Evolutionary conservation across 2,113 vertebrate genomes (phyloP).

Genomic region (Poecile atricapillus): DNA sequence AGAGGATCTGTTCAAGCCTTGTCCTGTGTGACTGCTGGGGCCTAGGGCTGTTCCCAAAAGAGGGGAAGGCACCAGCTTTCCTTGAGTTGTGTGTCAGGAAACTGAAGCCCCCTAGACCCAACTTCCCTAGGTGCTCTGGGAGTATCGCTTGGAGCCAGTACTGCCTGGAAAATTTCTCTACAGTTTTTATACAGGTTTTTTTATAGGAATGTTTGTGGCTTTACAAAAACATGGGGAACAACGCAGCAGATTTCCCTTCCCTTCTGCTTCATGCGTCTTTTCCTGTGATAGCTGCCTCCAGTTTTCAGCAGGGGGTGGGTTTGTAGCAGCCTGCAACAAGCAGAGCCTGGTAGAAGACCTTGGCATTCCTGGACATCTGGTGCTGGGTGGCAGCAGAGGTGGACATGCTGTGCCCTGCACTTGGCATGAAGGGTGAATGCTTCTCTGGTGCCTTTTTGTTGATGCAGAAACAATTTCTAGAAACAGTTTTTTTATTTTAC

Average conservation of each 20-base stretch:
- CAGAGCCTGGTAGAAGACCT: background rate
- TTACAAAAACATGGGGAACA: constrained; percentile 33
- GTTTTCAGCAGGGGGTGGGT: background rate
- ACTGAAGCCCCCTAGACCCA: background rate
- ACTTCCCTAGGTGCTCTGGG: constrained; percentile 3
- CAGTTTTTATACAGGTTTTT: constrained; percentile 55
- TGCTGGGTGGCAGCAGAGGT: background rate
- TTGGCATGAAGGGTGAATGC: background rate
- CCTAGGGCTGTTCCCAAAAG: background rate
- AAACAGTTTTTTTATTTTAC: background rate
- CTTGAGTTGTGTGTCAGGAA: background rate
- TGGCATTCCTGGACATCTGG: background rate
- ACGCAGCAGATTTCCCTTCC: constrained; percentile 27
- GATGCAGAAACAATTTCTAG: constrained; percentile 1
- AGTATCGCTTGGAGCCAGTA: background rate
- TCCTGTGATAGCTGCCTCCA: background rate
- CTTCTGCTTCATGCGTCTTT: background rate
- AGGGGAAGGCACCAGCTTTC: background rate
- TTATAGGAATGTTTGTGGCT: constrained; percentile 57
- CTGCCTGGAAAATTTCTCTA: background rate
- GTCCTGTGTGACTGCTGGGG: background rate
- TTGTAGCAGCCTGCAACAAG: background rate
- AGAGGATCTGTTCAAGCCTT: background rate
- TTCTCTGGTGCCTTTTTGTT: constrained; percentile 40
- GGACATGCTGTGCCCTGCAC: background rate